These are phyloP conservation scores for Cantharis lateralis DNA, from an alignment of 2,888 invertebrate species.

Conservation along the genomic window DNA sequence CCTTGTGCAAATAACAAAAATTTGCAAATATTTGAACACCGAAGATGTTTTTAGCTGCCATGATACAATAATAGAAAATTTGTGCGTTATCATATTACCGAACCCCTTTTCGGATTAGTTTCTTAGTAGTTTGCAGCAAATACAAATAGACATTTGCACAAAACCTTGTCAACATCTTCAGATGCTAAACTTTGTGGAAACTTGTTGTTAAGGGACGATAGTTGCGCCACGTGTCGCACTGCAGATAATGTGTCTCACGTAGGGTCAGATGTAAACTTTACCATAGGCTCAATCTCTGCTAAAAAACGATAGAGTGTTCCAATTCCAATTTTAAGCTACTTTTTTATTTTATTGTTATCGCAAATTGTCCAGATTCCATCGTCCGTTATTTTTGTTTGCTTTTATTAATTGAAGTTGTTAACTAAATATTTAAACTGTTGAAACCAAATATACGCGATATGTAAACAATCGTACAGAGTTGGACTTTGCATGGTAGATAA, in stretches of 20 bases:
- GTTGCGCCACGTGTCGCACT: constrained; percentile 15
- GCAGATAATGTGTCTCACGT: constrained; percentile 15
- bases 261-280: constrained; percentile 6
- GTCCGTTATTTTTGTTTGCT: background rate
- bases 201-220: constrained; percentile 5
- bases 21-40: background rate
- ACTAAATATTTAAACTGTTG: background rate
- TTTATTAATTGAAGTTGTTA: background rate
- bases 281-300: background rate
- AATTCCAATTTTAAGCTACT: background rate
- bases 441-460: background rate
- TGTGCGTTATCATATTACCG: background rate
- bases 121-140: background rate
- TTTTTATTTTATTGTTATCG: background rate
- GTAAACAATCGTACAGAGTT: too few species aligned
- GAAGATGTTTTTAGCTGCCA: background rate
- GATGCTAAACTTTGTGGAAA: constrained; percentile 9
- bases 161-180: constrained; percentile 17
- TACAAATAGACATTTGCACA: background rate
- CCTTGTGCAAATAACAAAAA: background rate
- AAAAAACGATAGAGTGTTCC: background rate
- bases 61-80: background rate
- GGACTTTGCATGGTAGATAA: too few species aligned
- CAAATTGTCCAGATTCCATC: background rate
- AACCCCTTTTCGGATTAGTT: background rate